Evolutionary conservation across 1,140 invertebrate genomes (phyloP).

Genomic region (Magallana angulata): DNA sequence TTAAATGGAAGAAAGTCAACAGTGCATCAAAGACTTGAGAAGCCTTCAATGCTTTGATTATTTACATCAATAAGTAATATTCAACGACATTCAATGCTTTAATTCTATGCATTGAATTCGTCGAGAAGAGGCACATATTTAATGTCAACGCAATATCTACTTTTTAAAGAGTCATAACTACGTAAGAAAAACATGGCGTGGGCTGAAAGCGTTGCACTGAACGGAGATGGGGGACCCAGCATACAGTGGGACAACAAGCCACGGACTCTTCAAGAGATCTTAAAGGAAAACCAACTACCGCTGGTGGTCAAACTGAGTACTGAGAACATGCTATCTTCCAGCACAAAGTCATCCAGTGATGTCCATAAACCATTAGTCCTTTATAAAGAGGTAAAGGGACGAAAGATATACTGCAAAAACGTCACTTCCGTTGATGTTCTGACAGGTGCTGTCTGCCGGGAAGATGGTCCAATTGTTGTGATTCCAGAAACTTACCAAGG

Average conservation of each 20-base stretch:
- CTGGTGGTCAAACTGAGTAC: slow-evolving; percentile 63
- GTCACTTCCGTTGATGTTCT: slow-evolving; percentile 53
- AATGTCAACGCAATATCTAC: neutral
- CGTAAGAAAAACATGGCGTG: slow-evolving; percentile 14
- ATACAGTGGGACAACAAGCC: slow-evolving; percentile 61
- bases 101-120: neutral
- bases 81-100: slow-evolving; percentile 17
- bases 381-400: slow-evolving; percentile 61
- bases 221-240: slow-evolving; percentile 6
- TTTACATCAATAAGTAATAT: neutral
- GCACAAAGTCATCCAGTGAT: slow-evolving; percentile 42
- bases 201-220: neutral
- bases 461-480: slow-evolving; percentile 60
- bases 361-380: slow-evolving; percentile 65
- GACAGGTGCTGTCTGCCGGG: slow-evolving; percentile 49
- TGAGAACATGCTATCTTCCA: neutral
- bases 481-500: slow-evolving; percentile 60
- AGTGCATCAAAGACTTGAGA: slow-evolving; percentile 24
- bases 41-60: neutral
- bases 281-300: slow-evolving; percentile 59
- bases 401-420: slow-evolving; percentile 64
- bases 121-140: neutral
- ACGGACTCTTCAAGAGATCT: slow-evolving; percentile 58
- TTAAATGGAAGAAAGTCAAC: neutral
- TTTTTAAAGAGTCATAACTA: neutral